A percentile compares a stretch with the other conserved stretches of the same genome.
Evolutionary conservation across 2,888 invertebrate species (phyloP).

Genomic region (Sinelater perroti): DNA sequence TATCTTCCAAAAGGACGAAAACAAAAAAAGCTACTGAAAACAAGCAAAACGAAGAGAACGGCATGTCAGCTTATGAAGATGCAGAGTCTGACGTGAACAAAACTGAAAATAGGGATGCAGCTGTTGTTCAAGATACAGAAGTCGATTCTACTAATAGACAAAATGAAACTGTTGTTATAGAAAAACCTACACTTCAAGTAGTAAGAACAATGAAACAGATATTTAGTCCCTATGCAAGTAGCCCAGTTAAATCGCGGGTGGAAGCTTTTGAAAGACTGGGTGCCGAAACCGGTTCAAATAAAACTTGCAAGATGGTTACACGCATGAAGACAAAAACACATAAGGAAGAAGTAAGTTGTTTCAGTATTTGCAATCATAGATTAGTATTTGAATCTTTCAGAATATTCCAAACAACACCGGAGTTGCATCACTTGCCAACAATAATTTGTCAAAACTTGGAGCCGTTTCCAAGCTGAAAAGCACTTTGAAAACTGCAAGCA

Average conservation of each 20-base stretch:
- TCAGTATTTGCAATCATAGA: not conserved
- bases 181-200: slow-evolving; percentile 18
- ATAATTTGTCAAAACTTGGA: not conserved
- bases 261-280: slow-evolving; percentile 66
- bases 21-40: slow-evolving; percentile 16
- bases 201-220: slow-evolving; percentile 48
- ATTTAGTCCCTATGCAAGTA: slow-evolving; percentile 67
- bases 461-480: not conserved
- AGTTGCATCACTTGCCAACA: not conserved
- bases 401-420: not conserved
- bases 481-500: not conserved
- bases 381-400: not conserved
- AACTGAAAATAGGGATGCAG: not conserved
- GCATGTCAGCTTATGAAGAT: slow-evolving; percentile 58
- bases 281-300: slow-evolving; percentile 37
- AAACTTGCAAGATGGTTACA: slow-evolving; percentile 54
- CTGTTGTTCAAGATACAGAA: not conserved
- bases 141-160: no score
- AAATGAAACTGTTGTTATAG: slow-evolving; percentile 39
- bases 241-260: slow-evolving; percentile 69
- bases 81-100: slow-evolving; percentile 49
- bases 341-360: slow-evolving; percentile 36
- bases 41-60: not conserved
- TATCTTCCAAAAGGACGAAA: slow-evolving; percentile 7
- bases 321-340: slow-evolving; percentile 59